Conservation (phyloP, 1,140 invertebrate species). For the Drosophila miranda region DNA sequence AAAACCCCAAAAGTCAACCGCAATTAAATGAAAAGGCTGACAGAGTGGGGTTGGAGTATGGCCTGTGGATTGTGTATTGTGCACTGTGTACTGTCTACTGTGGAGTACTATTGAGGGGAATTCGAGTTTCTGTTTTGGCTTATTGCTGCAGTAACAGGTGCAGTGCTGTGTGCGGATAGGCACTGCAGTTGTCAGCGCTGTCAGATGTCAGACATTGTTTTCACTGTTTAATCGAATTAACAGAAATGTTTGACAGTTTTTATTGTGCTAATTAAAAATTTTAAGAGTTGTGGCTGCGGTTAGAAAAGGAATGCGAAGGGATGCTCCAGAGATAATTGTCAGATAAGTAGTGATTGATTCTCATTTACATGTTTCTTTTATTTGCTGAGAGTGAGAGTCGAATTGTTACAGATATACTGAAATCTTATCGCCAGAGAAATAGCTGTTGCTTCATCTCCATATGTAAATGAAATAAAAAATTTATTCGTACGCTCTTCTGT, state of each 20-base stretch:
- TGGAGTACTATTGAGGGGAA: constrained; percentile 42
- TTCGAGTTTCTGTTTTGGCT: constrained; percentile 47
- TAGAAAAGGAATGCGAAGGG: too few species aligned
- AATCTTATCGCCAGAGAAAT: too few species aligned
- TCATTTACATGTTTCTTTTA: too few species aligned
- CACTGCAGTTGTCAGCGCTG: constrained; percentile 50
- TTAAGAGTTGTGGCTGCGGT: constrained; percentile 3
- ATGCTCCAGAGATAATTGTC: too few species aligned
- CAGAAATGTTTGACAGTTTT: constrained; percentile 55
- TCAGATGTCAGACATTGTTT: constrained; percentile 25
- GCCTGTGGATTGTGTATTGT: constrained; percentile 21
- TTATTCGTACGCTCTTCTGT: too few species aligned
- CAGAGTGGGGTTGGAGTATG: constrained; percentile 10
- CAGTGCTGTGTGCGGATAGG: neutral
- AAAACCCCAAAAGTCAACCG: constrained; percentile 77
- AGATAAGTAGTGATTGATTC: too few species aligned
- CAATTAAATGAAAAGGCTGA: constrained; percentile 76
- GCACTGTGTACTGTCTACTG: neutral
- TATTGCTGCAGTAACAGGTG: constrained; percentile 41
- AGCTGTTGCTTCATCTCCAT: neutral
- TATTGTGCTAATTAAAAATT: constrained; percentile 64
- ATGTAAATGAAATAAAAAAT: neutral
- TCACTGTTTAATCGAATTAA: constrained; percentile 62
- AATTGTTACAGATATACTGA: too few species aligned
- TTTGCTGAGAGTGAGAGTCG: too few species aligned